phyloP scores from a whole-genome alignment of 2,888 invertebrate species.

The Heliconius erato region DNA sequence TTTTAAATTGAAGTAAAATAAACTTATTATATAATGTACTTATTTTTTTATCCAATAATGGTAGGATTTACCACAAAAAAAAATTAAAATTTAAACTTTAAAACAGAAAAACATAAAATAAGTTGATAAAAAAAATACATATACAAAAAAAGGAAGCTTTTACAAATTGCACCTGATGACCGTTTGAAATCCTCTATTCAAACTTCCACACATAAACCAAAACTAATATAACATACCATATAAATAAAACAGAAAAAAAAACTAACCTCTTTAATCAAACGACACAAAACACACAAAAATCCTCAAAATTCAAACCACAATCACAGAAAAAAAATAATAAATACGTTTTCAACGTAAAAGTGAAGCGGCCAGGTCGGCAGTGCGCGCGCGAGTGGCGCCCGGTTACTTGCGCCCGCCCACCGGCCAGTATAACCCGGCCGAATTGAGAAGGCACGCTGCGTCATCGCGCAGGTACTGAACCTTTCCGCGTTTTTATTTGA shows the following conservation, averaged over 20 bases:
- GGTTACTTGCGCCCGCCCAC: constrained; percentile 74
- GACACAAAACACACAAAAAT: constrained; percentile 76
- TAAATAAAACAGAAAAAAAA: constrained; percentile 51
- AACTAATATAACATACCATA: not conserved
- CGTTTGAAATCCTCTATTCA: constrained; percentile 41
- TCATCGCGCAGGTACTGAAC: constrained; percentile 42
- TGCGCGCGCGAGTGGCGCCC: constrained; percentile 82
- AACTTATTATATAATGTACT: not conserved
- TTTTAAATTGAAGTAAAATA: not conserved
- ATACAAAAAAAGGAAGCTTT: constrained; percentile 18
- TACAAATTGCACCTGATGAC: constrained; percentile 35
- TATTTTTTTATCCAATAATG: not conserved
- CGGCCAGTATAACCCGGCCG: constrained; percentile 69
- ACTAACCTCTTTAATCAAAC: constrained; percentile 66
- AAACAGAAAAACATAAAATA: not conserved
- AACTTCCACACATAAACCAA: constrained; percentile 15
- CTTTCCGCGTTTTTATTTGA: constrained; percentile 35
- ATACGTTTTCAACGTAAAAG: constrained; percentile 64
- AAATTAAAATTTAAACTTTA: not conserved
- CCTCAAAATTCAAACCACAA: constrained; percentile 75
- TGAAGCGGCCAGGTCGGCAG: constrained; percentile 78
- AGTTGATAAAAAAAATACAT: too few species aligned
- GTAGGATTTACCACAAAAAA: not conserved
- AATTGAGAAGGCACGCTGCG: constrained; percentile 64
- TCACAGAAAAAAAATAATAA: constrained; percentile 69